Evolutionary conservation across 2,888 invertebrate species (phyloP).

Genomic region (Xylocampa areola): DNA sequence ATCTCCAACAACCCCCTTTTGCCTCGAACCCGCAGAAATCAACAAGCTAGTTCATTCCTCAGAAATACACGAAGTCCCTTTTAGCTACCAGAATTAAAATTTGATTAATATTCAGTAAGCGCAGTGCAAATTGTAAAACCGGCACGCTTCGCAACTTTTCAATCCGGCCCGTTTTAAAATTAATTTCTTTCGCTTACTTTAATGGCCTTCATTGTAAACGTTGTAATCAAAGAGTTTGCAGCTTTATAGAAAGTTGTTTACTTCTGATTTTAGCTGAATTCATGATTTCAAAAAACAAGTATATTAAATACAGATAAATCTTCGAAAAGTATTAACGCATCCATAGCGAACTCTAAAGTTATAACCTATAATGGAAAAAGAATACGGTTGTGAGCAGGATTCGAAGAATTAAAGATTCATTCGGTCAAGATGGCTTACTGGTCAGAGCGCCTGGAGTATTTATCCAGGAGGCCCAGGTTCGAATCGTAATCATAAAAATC

Average conservation of each 20-base stretch:
- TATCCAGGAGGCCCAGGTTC: too few relatives aligned
- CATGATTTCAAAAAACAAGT: neutral
- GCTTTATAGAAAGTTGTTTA: slow-evolving; percentile 12
- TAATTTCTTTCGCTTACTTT: slow-evolving; percentile 41
- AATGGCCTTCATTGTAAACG: slow-evolving; percentile 29
- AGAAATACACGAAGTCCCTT: slow-evolving; percentile 7
- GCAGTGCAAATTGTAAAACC: slow-evolving; percentile 29
- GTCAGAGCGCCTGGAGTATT: too few relatives aligned
- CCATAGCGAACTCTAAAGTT: too few relatives aligned
- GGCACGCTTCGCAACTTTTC: slow-evolving; percentile 38
- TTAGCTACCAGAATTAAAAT: slow-evolving; percentile 25
- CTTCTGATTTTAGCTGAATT: neutral
- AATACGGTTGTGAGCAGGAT: too few relatives aligned
- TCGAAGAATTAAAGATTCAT: too few relatives aligned
- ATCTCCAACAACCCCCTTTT: neutral
- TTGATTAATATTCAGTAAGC: slow-evolving; percentile 48
- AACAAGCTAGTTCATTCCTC: neutral
- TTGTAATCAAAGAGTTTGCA: slow-evolving; percentile 12
- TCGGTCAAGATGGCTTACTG: too few relatives aligned
- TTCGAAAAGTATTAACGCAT: too few relatives aligned
- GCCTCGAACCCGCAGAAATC: neutral
- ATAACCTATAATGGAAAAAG: too few relatives aligned
- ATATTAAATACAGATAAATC: too few relatives aligned
- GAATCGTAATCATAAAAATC: too few relatives aligned
- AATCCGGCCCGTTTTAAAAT: slow-evolving; percentile 45